phyloP scores from a whole-genome alignment of 2,888 invertebrate species.

The Limnephilus rhombicus region DNA sequence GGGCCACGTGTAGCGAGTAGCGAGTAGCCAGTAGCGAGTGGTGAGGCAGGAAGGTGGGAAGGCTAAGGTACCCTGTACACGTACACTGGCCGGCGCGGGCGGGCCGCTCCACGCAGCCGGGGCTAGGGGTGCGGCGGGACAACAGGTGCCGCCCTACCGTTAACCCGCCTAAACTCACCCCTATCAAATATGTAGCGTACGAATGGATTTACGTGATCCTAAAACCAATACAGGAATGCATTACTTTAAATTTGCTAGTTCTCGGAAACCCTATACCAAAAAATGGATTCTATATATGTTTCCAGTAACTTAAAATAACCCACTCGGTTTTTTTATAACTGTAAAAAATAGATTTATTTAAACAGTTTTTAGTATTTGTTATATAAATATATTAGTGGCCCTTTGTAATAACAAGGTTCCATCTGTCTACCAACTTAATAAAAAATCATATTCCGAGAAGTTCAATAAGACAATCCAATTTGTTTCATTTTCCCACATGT shows the following conservation, averaged over 20 bases:
- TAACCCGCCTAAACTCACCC: not conserved
- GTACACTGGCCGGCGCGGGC: not conserved
- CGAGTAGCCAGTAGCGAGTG: not conserved
- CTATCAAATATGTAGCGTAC: not conserved
- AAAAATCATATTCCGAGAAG: no score
- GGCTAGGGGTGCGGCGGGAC: not conserved
- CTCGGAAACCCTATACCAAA: not conserved
- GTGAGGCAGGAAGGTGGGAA: not conserved
- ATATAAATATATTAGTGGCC: no score
- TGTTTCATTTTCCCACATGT: no score
- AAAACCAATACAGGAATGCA: not conserved
- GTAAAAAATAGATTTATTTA: no score
- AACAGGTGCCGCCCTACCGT: slow-evolving; percentile 5
- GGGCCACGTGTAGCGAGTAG: not conserved
- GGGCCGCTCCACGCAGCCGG: not conserved
- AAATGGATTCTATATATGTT: not conserved
- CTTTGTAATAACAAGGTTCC: no score
- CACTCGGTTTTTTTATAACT: no score
- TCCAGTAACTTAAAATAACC: no score
- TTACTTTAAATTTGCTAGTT: not conserved
- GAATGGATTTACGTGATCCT: not conserved
- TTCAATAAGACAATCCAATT: no score
- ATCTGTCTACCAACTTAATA: no score
- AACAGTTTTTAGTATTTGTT: no score
- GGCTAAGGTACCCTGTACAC: not conserved